phyloP scores from a whole-genome alignment of 1,140 invertebrate species.

The Panagrolaimus sp. region DNA sequence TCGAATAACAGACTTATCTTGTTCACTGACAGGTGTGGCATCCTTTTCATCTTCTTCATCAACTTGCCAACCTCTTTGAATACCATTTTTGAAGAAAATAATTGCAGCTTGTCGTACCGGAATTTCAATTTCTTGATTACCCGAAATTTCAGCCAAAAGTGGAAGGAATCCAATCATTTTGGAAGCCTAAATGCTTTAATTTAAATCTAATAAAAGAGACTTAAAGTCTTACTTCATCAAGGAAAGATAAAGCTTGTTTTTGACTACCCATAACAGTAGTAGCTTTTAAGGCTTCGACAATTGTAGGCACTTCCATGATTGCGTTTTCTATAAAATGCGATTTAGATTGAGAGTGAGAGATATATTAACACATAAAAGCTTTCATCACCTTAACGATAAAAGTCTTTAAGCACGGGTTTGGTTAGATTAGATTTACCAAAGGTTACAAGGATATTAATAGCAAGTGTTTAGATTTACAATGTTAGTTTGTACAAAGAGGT shows the following conservation, averaged over 20 bases:
- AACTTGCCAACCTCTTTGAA: constrained; percentile 80
- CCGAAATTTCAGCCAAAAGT: constrained; percentile 81
- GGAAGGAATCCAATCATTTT: constrained; percentile 94
- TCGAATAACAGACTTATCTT: constrained; percentile 84
- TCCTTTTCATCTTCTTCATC: constrained; percentile 68
- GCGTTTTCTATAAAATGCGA: no score
- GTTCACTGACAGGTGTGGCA: constrained; percentile 72
- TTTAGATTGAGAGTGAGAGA: no score
- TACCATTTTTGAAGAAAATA: constrained; percentile 92
- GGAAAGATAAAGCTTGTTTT: constrained; percentile 15
- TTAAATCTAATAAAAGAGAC: not conserved
- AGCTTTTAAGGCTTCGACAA: constrained; percentile 18
- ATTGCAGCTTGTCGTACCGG: constrained; percentile 87
- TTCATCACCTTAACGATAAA: no score
- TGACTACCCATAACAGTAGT: constrained; percentile 14
- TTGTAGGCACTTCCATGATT: constrained; percentile 17
- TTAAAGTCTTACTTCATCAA: constrained; percentile 13
- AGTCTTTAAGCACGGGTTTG: no score
- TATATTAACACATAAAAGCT: no score
- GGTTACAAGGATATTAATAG: no score
- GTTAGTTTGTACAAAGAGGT: not conserved
- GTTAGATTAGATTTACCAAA: no score
- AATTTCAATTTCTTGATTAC: constrained; percentile 79
- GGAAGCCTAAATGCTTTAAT: constrained; percentile 68
- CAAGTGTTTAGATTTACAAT: no score